Conservation (phyloP, 2,113 vertebrate species). For the Bolborhynchus lineola region DNA sequence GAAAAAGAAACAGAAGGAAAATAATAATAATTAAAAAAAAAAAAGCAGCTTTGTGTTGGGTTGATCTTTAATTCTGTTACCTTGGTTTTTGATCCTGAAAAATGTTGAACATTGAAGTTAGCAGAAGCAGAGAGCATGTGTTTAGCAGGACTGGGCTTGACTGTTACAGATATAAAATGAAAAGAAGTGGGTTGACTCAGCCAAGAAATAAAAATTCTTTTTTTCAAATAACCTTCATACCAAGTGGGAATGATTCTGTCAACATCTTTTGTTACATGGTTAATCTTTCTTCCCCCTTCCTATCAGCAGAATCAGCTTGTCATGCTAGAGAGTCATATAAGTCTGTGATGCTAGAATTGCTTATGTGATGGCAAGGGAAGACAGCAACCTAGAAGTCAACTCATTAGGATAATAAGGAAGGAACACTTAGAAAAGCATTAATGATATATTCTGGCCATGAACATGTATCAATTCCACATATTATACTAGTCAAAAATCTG, state of each 20-base stretch:
- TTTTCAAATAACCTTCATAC: constrained; percentile 33
- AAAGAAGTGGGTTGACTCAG: not conserved
- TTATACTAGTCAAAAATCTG: not conserved
- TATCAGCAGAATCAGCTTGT: not conserved
- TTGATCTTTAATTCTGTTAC: not conserved
- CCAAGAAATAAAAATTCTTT: not conserved
- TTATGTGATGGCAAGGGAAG: not conserved
- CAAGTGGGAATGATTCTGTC: constrained; percentile 25
- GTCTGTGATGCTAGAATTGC: not conserved
- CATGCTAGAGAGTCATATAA: not conserved
- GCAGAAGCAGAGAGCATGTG: not conserved
- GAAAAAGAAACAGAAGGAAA: not conserved
- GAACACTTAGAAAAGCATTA: not conserved
- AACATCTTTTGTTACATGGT: constrained; percentile 18
- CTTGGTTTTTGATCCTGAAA: not conserved
- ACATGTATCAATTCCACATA: not conserved
- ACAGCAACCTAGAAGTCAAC: not conserved
- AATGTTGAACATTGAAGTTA: not conserved
- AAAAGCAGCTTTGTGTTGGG: not conserved
- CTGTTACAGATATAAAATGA: not conserved
- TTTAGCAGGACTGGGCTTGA: not conserved
- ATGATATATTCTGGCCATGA: not conserved
- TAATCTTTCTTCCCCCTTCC: constrained; percentile 8
- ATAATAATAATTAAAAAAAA: not conserved
- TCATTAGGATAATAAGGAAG: constrained; percentile 18